Evolutionary conservation across 2,888 invertebrate species (phyloP), one percentile per base, ranked within the genome.

Genomic region (Eumerus sabulonum): DNA sequence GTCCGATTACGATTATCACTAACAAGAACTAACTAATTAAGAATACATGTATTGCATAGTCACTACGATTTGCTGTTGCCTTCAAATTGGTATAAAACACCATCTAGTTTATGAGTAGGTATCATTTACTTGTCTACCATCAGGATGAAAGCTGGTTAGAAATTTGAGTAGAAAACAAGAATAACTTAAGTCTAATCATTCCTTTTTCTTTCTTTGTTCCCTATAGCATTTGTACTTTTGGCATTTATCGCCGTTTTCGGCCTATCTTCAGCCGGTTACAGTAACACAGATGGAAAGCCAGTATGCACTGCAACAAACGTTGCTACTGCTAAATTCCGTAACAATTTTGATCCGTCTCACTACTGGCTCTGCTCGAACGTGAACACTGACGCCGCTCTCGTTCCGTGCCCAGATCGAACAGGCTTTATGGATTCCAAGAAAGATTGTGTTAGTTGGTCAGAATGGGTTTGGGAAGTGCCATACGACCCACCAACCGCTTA

Each of bases 381-480:
- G 2, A 16, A 17, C 1, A 74, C 83, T 17, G 62, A 82, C 27
- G 76, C 85, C 1, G 83, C 83, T 9, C 59, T 68, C 27, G 16
- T 82, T n/a, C 67, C 72, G 16, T 86, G 86, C 47, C 85, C 86
- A 1, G 14, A 17, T n/a, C 76, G 85, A 11, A 83, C 57, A 2
- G 76, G 48, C 5, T 86, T 83, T 18, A 3, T 86, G 56, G 82
- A 84, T 2, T 85, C 85, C 14, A 2, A 73, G 1, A 86, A 84
- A 68, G 73, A 83, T 7, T 86, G 86, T 45, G 86, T 87, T 0
- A 19, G 13, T 44, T 86, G 87, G 86, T 68, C 81, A 0, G 82
- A 85, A 1, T 87, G 86, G 86, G 12, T 70, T n/a, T 86, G 87
- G 87, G 84, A 85, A 72, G 74, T 66, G 40, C 86, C 86, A 2